phyloP scores from a whole-genome alignment of 1,140 invertebrate genomes.

The Conus ventricosus region DNA sequence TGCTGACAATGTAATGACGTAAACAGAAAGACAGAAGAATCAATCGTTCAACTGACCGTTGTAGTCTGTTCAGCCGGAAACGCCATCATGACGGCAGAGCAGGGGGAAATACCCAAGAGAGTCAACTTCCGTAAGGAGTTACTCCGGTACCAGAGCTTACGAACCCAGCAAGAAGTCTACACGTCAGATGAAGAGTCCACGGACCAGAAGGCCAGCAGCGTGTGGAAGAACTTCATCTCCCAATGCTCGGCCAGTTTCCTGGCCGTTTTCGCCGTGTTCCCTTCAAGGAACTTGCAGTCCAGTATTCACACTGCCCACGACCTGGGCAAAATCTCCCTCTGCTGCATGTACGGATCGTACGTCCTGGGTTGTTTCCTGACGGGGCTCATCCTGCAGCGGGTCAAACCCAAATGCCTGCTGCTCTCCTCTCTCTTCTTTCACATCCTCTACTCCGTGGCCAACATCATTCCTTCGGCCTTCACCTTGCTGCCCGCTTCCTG shows the following conservation, averaged over 20 bases:
- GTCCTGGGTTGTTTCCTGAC: slow-evolving; percentile 51
- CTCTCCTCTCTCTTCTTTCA: slow-evolving; percentile 52
- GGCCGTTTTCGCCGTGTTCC: slow-evolving; percentile 51
- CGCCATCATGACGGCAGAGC: background rate
- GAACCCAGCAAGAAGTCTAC: slow-evolving; percentile 40
- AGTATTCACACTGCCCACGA: slow-evolving; percentile 46
- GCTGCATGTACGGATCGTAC: slow-evolving; percentile 54
- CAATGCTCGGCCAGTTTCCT: slow-evolving; percentile 55
- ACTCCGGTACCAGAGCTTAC: slow-evolving; percentile 45
- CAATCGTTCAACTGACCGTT: background rate
- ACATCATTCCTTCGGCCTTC: slow-evolving; percentile 54
- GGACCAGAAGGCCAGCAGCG: slow-evolving; percentile 46
- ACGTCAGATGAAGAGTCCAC: slow-evolving; percentile 40
- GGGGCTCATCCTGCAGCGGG: slow-evolving; percentile 34
- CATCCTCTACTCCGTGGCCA: slow-evolving; percentile 53
- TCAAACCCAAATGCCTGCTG: slow-evolving; percentile 51
- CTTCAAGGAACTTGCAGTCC: slow-evolving; percentile 52
- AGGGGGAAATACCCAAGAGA: slow-evolving; percentile 39
- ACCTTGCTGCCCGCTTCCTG: slow-evolving; percentile 53
- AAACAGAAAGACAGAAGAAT: background rate
- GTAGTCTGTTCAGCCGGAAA: no score
- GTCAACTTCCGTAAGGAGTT: slow-evolving; percentile 44
- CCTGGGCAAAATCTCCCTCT: slow-evolving; percentile 52
- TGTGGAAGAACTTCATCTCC: slow-evolving; percentile 55
- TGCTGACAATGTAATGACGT: background rate